Evolutionary conservation across 2,113 vertebrate genomes (phyloP).

Genomic region (Martes martes): DNA sequence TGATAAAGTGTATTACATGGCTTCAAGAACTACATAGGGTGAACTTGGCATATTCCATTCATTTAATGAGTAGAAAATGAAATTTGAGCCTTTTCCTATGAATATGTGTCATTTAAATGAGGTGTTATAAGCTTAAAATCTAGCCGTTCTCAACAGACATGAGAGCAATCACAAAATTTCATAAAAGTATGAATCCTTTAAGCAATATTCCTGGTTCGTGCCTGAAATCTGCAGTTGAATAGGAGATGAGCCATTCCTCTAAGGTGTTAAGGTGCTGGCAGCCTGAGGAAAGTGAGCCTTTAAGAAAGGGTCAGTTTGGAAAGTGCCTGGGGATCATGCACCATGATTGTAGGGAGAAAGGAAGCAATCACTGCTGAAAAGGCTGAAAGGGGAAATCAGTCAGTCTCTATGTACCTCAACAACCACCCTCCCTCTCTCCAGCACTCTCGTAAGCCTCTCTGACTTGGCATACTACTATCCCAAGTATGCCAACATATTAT

Average conservation of each 20-base stretch:
- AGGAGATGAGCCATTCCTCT: background rate
- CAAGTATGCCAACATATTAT: background rate
- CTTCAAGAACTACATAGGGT: background rate
- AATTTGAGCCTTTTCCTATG: background rate
- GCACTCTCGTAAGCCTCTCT: background rate
- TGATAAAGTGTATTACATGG: background rate
- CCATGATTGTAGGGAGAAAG: background rate
- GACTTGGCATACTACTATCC: background rate
- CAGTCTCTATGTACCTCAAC: background rate
- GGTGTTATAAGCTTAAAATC: constrained; percentile 44
- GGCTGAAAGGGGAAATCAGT: background rate
- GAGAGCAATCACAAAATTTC: constrained; percentile 3
- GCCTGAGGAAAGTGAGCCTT: background rate
- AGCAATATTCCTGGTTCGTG: background rate
- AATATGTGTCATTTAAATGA: constrained; percentile 17
- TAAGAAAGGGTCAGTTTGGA: background rate
- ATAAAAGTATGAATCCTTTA: constrained; percentile 24
- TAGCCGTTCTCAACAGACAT: background rate
- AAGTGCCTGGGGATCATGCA: background rate
- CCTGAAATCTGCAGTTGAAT: background rate
- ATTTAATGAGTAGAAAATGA: constrained; percentile 20
- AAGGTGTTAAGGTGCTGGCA: background rate
- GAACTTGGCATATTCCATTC: background rate
- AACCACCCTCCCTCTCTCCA: too few relatives aligned
- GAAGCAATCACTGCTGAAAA: background rate